These are phyloP conservation scores for Zaprionus africanus DNA, from an alignment of 1,140 invertebrate species.

Conservation along the genomic window DNA sequence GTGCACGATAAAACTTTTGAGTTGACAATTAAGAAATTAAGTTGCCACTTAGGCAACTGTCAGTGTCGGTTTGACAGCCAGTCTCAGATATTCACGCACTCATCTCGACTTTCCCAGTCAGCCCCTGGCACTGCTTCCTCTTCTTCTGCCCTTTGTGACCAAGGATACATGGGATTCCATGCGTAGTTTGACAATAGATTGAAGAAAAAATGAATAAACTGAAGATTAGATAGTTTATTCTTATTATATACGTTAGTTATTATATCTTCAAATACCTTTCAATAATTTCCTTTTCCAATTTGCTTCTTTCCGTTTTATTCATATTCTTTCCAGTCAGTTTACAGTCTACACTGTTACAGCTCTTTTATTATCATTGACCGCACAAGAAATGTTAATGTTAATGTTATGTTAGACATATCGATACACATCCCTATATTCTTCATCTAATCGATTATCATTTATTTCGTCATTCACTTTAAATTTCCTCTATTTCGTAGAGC, in stretches of 20 bases:
- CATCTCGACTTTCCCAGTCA: neutral
- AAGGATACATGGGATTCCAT: neutral
- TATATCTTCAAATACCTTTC: too few relatives aligned
- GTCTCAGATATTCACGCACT: constrained; percentile 58
- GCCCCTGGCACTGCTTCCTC: too few relatives aligned
- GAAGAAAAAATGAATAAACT: too few relatives aligned
- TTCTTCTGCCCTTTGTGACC: constrained; percentile 9
- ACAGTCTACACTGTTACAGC: too few relatives aligned
- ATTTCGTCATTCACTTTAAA: neutral
- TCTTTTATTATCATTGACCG: too few relatives aligned
- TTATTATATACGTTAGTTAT: too few relatives aligned
- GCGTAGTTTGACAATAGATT: neutral
- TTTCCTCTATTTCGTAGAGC: constrained; percentile 23
- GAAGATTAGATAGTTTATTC: too few relatives aligned
- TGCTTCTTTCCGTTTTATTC: too few relatives aligned
- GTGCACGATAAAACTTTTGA: constrained; percentile 78
- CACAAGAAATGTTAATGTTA: too few relatives aligned
- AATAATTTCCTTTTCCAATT: too few relatives aligned
- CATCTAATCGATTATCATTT: neutral
- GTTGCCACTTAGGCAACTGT: constrained; percentile 83
- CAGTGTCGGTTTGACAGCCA: constrained; percentile 83
- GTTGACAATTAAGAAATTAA: constrained; percentile 85
- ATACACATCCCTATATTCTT: neutral
- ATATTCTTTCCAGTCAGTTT: too few relatives aligned
- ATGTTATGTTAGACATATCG: neutral